Percentiles rank a stretch among this genome's conserved stretches.
phyloP scores from a whole-genome alignment of 2,113 vertebrate species.

The Oxyura jamaicensis region DNA sequence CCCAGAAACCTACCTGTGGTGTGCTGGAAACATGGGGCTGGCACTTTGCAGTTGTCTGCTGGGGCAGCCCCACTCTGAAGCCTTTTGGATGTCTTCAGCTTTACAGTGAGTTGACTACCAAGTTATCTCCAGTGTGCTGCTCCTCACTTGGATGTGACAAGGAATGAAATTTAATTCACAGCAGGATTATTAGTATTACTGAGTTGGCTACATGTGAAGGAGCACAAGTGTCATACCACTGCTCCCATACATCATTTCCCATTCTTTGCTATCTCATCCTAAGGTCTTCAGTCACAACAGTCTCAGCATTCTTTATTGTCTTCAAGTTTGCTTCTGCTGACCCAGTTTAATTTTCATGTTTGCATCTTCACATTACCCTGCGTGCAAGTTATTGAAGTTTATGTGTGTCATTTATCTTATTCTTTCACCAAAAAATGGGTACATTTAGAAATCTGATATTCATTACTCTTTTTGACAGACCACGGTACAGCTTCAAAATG shows the following conservation, averaged over 20 bases:
- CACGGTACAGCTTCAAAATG: neutral
- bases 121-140: neutral
- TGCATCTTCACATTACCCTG: neutral
- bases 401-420: constrained; percentile 1
- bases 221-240: neutral
- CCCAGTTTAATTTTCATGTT: constrained; percentile 18
- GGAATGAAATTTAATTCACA: neutral
- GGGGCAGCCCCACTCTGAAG: neutral
- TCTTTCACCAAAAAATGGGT: neutral
- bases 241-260: neutral
- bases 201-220: neutral
- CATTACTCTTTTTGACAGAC: constrained; percentile 46
- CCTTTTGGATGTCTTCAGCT: neutral
- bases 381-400: neutral
- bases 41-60: neutral
- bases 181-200: neutral
- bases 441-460: neutral
- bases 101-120: neutral
- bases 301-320: neutral
- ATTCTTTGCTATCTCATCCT: neutral
- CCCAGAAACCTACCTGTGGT: neutral
- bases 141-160: neutral
- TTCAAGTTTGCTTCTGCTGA: neutral
- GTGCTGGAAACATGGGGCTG: neutral
- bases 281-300: neutral